Conservation (phyloP, 2,113 vertebrate genomes). For the Siniperca knerii region DNA sequence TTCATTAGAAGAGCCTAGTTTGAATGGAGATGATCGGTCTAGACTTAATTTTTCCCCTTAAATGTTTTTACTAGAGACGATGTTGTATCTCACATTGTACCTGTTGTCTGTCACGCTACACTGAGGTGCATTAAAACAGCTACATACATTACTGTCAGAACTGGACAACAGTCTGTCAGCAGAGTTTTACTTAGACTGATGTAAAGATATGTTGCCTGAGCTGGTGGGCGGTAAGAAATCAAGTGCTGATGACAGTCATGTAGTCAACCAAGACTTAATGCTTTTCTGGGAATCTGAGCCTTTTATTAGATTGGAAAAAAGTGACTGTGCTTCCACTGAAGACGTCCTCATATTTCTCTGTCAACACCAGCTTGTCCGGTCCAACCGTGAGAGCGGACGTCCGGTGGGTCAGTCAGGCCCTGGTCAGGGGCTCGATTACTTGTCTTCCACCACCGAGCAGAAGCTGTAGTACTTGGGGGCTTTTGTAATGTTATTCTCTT, state of each 20-base stretch:
- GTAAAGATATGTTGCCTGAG: slow-evolving; percentile 34
- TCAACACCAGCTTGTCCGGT: slow-evolving; percentile 67
- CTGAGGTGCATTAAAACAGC: slow-evolving; percentile 4
- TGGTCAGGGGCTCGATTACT: slow-evolving; percentile 59
- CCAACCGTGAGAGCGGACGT: slow-evolving; percentile 60
- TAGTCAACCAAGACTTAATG: slow-evolving; percentile 53
- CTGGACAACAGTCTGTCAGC: slow-evolving; percentile 16
- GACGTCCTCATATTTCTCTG: slow-evolving; percentile 68
- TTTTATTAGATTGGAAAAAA: slow-evolving; percentile 51
- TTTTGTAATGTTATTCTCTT: slow-evolving; percentile 64
- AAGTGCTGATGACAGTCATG: slow-evolving; percentile 63
- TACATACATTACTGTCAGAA: slow-evolving; percentile 9
- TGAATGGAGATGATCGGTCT: neutral
- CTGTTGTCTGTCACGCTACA: neutral
- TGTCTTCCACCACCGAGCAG: slow-evolving; percentile 25
- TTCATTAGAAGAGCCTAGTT: too few relatives aligned
- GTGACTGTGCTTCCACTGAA: slow-evolving; percentile 24
- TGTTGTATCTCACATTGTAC: neutral
- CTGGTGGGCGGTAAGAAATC: slow-evolving; percentile 52
- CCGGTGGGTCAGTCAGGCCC: slow-evolving; percentile 45
- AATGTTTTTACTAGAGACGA: neutral
- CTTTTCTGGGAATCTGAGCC: slow-evolving; percentile 64
- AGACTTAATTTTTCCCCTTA: neutral
- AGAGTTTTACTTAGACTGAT: slow-evolving; percentile 32
- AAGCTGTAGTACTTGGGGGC: slow-evolving; percentile 53